Evolutionary conservation across 2,888 invertebrate species (phyloP).

Genomic region (Lithophane ornitopus): DNA sequence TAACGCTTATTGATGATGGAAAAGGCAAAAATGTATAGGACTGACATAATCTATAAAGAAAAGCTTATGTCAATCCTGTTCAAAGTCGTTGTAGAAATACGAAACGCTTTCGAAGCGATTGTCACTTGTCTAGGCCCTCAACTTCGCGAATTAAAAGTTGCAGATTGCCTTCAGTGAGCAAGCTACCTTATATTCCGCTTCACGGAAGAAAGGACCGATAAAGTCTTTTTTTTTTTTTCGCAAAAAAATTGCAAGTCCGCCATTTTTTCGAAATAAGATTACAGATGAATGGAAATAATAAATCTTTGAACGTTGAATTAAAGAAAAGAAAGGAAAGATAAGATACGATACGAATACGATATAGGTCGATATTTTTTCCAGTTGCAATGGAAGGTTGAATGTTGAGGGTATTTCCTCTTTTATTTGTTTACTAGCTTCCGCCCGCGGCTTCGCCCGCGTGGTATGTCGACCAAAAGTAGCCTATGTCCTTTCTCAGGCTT

Average conservation of each 20-base stretch:
- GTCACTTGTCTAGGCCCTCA: too few species aligned
- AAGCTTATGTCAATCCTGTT: too few species aligned
- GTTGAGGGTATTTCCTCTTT: background rate
- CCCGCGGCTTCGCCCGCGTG: too few species aligned
- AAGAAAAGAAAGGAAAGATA: too few species aligned
- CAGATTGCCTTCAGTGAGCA: slow-evolving; percentile 7
- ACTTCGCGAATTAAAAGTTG: background rate
- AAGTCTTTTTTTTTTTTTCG: slow-evolving; percentile 48
- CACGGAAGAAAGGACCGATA: slow-evolving; percentile 40
- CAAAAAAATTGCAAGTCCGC: slow-evolving; percentile 48
- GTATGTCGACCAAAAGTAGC: too few species aligned
- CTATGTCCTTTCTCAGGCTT: too few species aligned
- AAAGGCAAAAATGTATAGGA: too few species aligned
- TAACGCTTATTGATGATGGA: too few species aligned
- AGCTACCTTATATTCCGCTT: slow-evolving; percentile 12
- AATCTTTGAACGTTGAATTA: slow-evolving; percentile 38
- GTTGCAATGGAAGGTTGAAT: background rate
- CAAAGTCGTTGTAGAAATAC: too few species aligned
- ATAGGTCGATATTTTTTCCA: background rate
- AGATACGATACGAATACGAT: too few species aligned
- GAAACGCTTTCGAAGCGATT: too few species aligned
- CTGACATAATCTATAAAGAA: too few species aligned
- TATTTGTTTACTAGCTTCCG: background rate
- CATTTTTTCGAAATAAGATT: slow-evolving; percentile 48
- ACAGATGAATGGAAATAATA: slow-evolving; percentile 51